Percentiles rank a stretch among this genome's conserved stretches.
These are phyloP conservation scores for Castor canadensis DNA, from an alignment of 2,113 vertebrate species.

Conservation along the genomic window DNA sequence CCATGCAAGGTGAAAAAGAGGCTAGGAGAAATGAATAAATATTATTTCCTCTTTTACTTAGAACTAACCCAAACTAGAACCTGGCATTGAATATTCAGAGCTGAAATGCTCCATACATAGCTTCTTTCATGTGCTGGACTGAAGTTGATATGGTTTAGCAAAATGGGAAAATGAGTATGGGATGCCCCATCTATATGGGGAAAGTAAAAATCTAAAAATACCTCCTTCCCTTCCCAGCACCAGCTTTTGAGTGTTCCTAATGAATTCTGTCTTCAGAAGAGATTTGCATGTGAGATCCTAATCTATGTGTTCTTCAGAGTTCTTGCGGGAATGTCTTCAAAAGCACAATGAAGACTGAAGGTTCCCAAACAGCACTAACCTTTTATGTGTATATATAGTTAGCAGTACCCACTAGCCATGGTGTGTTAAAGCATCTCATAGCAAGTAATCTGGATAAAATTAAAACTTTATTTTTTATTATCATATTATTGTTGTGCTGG, in stretches of 20 bases:
- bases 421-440: conserved; percentile 27
- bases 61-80: conserved; percentile 46
- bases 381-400: neutral
- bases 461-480: conserved; percentile 58
- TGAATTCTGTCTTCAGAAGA: neutral
- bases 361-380: neutral
- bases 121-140: conserved; percentile 23
- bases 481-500: too few species aligned
- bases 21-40: conserved; percentile 38
- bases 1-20: conserved; percentile 60
- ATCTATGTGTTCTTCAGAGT: neutral
- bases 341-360: neutral
- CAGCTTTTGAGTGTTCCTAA: neutral
- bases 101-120: neutral
- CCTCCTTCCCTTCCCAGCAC: neutral
- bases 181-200: neutral
- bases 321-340: neutral
- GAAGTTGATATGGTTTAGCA: neutral
- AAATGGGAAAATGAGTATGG: conserved; percentile 29
- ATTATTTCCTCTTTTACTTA: conserved; percentile 40
- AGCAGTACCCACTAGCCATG: neutral
- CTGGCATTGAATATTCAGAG: conserved; percentile 4
- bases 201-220: neutral
- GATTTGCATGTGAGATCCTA: neutral
- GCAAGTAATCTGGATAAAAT: conserved; percentile 63